Evolutionary conservation across 2,113 vertebrate species (phyloP), one percentile per base, ranked within the genome.

Genomic region (Vanacampus margaritifer): DNA sequence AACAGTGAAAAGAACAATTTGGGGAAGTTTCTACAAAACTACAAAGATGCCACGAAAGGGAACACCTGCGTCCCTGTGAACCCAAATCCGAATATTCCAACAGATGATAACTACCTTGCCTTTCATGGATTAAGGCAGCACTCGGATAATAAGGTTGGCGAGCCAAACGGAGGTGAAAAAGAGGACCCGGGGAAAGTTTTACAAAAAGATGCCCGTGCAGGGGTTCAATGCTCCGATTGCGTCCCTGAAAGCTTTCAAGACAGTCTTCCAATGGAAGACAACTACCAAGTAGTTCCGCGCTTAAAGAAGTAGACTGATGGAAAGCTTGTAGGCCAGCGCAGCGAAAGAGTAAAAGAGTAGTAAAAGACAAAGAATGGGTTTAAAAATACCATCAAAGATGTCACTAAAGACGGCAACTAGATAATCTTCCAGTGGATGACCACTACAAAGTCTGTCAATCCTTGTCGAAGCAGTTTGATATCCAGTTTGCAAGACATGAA

Each of bases 361-460:
- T 6, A 5, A n/a, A 0, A 2, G 14, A 67, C 57, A 35, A 36
- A 41, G 45, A 46, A 16, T 19, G 16, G 14, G 13, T 12, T 41
- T 12, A 41, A 41, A 41, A 12, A 41, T 41, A 12, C 45, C 16
- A 19, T 16, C 16, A 16, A 5, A 46, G 45, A 17, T 17, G 16
- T 39, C 37, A 2, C 14, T 46, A 17, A 19, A 46, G 45, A 13
- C 16, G 14, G 6, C 45, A 6, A 3, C 45, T 46, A 6, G 6
- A n/a, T 28, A 56, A 58, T 23, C 64, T 76, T 37, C 14, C 21
- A 53, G 56, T 81, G 37, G 74, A 74, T 2, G 56, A 23, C 21
- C 2, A 23, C 48, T 24, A 26, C 51, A 24, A 54, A 54, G 23
- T 24, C 23, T n/a, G 24, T 54, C 12, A 54, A 9, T 5, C 51